Conservation (phyloP, 2,113 vertebrate genomes). For the Bubo scandiacus region DNA sequence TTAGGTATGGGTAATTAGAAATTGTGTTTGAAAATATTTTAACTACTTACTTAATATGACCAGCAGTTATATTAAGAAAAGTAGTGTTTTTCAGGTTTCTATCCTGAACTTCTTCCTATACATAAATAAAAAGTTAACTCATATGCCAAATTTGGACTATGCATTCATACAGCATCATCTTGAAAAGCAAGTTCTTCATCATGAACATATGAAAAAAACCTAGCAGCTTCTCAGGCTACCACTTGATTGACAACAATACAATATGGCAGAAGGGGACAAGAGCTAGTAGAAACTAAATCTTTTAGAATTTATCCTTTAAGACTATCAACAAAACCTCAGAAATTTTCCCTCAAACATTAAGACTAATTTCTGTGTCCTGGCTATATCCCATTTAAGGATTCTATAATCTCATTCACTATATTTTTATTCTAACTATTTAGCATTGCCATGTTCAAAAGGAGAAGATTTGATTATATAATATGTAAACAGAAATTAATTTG, state of each 20-base stretch:
- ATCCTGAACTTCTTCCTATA: conserved; percentile 61
- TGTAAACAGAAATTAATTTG: not conserved
- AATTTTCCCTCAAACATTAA: too few species aligned
- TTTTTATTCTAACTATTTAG: not conserved
- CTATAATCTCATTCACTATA: not conserved
- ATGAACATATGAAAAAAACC: not conserved
- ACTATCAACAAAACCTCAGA: not conserved
- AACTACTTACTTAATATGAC: conserved; percentile 64
- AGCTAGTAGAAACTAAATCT: not conserved
- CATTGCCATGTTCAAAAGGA: not conserved
- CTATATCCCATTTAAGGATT: not conserved
- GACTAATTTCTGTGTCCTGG: not conserved
- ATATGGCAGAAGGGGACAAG: not conserved
- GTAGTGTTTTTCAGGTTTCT: conserved; percentile 60
- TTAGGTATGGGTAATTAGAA: not conserved
- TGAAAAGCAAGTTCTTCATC: not conserved
- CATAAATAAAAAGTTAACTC: not conserved
- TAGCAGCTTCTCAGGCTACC: not conserved
- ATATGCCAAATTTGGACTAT: not conserved
- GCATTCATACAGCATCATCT: not conserved
- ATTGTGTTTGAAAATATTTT: not conserved
- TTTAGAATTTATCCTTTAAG: not conserved
- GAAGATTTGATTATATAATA: not conserved
- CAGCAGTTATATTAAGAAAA: conserved; percentile 49
- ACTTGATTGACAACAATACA: not conserved